phyloP scores from a whole-genome alignment of 2,888 invertebrate genomes.

The Taenaris catops region DNA sequence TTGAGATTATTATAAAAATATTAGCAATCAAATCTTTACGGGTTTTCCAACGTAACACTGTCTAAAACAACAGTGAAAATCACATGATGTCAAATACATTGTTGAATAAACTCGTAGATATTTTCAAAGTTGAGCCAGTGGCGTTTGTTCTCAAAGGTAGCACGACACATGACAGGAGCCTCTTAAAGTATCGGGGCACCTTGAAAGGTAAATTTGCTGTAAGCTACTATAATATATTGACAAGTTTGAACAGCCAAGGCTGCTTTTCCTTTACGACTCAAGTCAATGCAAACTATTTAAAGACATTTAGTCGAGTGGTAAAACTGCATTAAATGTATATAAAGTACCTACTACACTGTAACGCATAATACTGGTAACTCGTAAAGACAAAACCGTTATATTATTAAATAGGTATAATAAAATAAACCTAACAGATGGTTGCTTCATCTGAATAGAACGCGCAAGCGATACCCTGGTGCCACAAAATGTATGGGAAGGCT shows the following conservation, averaged over 20 bases:
- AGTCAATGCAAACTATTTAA: constrained; percentile 1
- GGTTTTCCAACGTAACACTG: too few relatives aligned
- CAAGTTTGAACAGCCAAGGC: constrained; percentile 13
- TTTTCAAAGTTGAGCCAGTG: constrained; percentile 5
- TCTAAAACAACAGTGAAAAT: too few relatives aligned
- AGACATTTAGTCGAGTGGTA: not conserved
- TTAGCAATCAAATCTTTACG: too few relatives aligned
- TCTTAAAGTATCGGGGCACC: constrained; percentile 25
- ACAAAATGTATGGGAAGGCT: too few relatives aligned
- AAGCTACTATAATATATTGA: constrained; percentile 16
- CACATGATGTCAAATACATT: constrained; percentile 1
- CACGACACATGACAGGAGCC: constrained; percentile 25
- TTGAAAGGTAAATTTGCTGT: constrained; percentile 19
- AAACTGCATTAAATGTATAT: not conserved
- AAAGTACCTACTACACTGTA: not conserved
- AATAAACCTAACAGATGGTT: too few relatives aligned
- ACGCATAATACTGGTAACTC: too few relatives aligned
- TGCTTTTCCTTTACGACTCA: constrained; percentile 10
- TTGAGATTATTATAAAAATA: too few relatives aligned
- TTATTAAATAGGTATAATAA: too few relatives aligned
- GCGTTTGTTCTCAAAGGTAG: constrained; percentile 13
- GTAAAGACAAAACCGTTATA: too few relatives aligned
- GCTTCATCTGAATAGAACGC: too few relatives aligned
- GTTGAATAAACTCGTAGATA: constrained; percentile 1
- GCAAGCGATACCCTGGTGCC: too few relatives aligned